phyloP scores from a whole-genome alignment of 1,140 invertebrate genomes.

The Lepidurus apus region DNA sequence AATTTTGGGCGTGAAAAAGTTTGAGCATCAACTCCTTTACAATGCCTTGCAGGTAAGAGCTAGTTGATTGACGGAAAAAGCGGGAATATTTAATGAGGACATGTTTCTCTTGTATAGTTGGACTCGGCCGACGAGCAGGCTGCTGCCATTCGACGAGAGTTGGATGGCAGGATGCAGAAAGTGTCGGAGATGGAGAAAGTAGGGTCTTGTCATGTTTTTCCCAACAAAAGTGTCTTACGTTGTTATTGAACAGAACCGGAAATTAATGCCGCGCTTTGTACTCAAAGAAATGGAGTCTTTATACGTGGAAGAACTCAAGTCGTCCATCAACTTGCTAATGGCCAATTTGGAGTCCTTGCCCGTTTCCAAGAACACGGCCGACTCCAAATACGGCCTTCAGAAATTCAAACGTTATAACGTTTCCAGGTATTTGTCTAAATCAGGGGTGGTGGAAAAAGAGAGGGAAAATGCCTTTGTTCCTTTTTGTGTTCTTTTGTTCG shows the following conservation, averaged over 20 bases:
- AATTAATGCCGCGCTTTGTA: conserved; percentile 97
- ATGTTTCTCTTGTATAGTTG: conserved; percentile 57
- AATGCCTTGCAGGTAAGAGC: conserved; percentile 86
- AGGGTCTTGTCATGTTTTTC: conserved; percentile 39
- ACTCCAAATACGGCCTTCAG: conserved; percentile 94
- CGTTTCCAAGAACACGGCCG: conserved; percentile 93
- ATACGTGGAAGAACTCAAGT: conserved; percentile 96
- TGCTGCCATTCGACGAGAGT: conserved; percentile 94
- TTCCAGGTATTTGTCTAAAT: conserved; percentile 31
- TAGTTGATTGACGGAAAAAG: neutral
- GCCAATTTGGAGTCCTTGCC: conserved; percentile 97
- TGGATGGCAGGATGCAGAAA: conserved; percentile 93
- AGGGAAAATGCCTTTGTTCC: neutral
- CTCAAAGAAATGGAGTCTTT: conserved; percentile 99
- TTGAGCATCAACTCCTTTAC: conserved; percentile 98
- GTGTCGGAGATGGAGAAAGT: conserved; percentile 96
- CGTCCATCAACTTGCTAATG: conserved; percentile 96
- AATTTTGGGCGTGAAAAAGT: conserved; percentile 96
- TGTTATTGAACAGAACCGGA: conserved; percentile 69
- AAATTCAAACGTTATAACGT: conserved; percentile 87
- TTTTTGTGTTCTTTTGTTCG: too few species aligned
- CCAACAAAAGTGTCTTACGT: neutral
- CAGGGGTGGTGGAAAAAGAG: neutral
- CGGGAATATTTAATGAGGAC: neutral
- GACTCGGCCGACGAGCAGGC: conserved; percentile 99